Base-by-base conservation (phyloP, 2,113 vertebrate genomes). In the Oriolus oriolus region DNA sequence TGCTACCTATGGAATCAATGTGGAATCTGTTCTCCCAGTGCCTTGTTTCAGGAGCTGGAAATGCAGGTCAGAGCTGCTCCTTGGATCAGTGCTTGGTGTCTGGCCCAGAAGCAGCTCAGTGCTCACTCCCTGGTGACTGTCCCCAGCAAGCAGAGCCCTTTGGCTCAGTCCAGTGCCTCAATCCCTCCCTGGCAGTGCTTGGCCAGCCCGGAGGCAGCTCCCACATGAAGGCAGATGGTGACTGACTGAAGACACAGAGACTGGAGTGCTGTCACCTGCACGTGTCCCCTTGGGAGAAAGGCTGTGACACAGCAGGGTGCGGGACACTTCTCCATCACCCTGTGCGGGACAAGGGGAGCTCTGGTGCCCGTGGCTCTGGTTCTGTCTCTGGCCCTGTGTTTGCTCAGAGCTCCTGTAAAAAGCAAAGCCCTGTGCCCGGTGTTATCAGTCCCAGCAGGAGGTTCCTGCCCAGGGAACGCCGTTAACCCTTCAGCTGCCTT, bases 401-500 rank as follows among this genome's bases (percentile, higher is more conserved):
- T n/a, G 59, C 71, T 22, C 90, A 41, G 83, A 74, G 41, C 28
- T 26, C 11, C 6, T 17, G 30, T 6, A 11, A 71, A 61, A 81
- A 49, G 33, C 17, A 21, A 53, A 53, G 37, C 61, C 31, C 1
- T 1, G 61, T 60, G 84, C 47, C 89, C 78, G 7, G 6, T 3
- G 52, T 68, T 95, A 80, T 52, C 69, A 0, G 22, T n/a, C 3
- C 41, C 3, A 35, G 71, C 76, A 33, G 56, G 5, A 70, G 57
- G 74, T 47, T 69, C 94, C 44, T 42, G 74, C 77, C 28, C 41
- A 54, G 84, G 68, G 59, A 80, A 21, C 4, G 0, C 56, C 10
- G 7, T 82, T 90, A 92, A 95, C 79, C 60, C 96, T 81, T 85
- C 28, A n/a, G 45, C 68, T 84, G 82, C 92, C 59, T 47, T 18